Percentiles rank a stretch among this genome's conserved stretches.
Evolutionary conservation across 2,797 vertebrate species (phyloP).

Genomic region (Cheirogaleus major): DNA sequence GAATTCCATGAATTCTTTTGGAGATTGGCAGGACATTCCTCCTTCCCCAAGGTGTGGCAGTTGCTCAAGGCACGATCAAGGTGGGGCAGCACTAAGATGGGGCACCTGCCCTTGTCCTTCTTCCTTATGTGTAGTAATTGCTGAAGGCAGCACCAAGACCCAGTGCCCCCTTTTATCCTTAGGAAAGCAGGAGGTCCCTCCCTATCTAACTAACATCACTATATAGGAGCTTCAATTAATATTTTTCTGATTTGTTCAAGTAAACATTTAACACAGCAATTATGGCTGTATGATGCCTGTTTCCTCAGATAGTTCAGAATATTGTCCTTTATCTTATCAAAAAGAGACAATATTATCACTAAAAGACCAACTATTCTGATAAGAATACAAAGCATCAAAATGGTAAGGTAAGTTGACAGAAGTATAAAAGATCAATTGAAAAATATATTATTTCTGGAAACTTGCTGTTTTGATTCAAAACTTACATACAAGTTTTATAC

Average conservation of each 20-base stretch:
- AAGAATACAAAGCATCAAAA: neutral
- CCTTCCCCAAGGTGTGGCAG: too few species aligned
- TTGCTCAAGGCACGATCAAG: too few species aligned
- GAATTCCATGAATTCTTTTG: too few species aligned
- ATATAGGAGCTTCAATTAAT: neutral
- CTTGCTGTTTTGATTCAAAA: neutral
- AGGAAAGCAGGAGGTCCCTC: too few species aligned
- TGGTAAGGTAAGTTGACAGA: neutral
- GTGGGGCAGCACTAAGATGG: too few species aligned
- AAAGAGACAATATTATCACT: neutral
- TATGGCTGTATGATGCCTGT: neutral
- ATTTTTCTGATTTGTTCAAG: neutral
- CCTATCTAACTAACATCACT: neutral
- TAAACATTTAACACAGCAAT: neutral
- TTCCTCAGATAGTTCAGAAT: constrained; percentile 28
- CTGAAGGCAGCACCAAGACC: too few species aligned
- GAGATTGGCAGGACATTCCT: too few species aligned
- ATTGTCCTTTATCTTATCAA: neutral
- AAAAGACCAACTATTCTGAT: neutral
- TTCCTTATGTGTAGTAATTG: too few species aligned
- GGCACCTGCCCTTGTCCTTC: too few species aligned
- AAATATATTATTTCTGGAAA: neutral
- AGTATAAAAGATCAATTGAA: neutral
- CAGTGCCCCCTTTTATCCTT: too few species aligned
- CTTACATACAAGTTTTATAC: neutral